Evolutionary conservation across 2,797 vertebrate genomes (phyloP).

Genomic region (Peromyscus melanophrys): DNA sequence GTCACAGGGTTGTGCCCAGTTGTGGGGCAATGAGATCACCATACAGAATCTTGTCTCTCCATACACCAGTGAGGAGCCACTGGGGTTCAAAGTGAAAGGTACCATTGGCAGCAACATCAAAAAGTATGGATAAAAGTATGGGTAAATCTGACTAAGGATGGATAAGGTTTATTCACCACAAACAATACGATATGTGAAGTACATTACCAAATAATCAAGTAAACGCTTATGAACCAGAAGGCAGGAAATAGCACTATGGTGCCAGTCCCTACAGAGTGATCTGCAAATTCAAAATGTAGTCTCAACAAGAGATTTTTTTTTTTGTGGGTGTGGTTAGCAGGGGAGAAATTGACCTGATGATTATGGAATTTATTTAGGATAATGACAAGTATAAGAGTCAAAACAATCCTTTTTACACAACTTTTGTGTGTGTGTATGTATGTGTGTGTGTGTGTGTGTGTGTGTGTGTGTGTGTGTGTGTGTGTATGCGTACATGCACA

Average conservation of each 20-base stretch:
- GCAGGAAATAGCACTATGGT: not conserved
- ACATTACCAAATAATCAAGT: not conserved
- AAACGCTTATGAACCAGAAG: not conserved
- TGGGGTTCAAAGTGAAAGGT: not conserved
- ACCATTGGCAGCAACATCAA: not conserved
- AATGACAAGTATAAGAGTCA: not conserved
- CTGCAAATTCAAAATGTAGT: not conserved
- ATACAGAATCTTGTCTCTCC: conserved; percentile 33
- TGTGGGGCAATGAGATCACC: not conserved
- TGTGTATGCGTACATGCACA: not conserved
- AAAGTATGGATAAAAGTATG: not conserved
- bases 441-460: too few species aligned
- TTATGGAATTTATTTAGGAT: conserved; percentile 39
- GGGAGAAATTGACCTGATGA: not conserved
- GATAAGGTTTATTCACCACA: not conserved
- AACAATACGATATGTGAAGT: not conserved
- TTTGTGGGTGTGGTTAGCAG: not conserved
- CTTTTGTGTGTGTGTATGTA: not conserved
- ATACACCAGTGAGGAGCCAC: not conserved
- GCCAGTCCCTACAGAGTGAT: not conserved
- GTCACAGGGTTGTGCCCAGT: not conserved
- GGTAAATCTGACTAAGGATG: not conserved
- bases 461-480: not conserved
- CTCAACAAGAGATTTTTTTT: not conserved
- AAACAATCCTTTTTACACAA: not conserved